Evolutionary conservation across 2,797 vertebrate genomes (phyloP), one percentile per base, ranked within the genome.

Genomic region (Tokudaia tokunoshimensis): DNA sequence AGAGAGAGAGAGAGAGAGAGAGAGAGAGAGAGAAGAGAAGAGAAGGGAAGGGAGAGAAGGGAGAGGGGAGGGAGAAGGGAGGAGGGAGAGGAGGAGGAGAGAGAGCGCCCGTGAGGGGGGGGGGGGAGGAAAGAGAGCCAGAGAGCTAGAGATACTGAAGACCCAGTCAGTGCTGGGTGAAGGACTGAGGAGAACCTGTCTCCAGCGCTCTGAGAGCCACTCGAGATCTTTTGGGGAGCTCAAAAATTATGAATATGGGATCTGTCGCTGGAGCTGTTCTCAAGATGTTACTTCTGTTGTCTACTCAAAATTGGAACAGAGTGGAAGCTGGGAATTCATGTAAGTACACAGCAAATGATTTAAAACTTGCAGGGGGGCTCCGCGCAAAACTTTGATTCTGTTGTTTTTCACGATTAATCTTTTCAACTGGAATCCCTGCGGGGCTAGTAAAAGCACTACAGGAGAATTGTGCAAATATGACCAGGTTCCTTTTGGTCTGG

Each of bases 181-280:
- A 92, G 72, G 50, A 57, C 95, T 31, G 92, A 52, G 47, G 83
- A 59, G 74, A 63, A 37, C 81, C 47, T 61, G 84, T 59, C 95
- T 57, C 14, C 72, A 75, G 90, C 37, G 0, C 72, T 41, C 55
- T 41, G 22, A 1, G 63, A 96, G 79, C 88, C 85, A 94, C 92
- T 95, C 97, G 31, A 59, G 8, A 89, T 98, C 97, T 98, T 92
- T 95, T 37, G 26, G 89, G 96, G 89, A 95, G 95, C 97, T 98
- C 97, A 15, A 6, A 97, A 96, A 96, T 98, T 85, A 96, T 74
- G 98, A 98, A 96, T 97, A 99, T 99, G 99, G 98, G 98, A 98
- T 98, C 98, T 98, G 96, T 93, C 97, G 57, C 97, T 29, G 97
- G 98, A 97, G 98, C 96, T 83, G 96, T 98, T 97, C 74, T 98